Base-by-base conservation (phyloP, 2,113 vertebrate genomes). In the Rana temporaria region DNA sequence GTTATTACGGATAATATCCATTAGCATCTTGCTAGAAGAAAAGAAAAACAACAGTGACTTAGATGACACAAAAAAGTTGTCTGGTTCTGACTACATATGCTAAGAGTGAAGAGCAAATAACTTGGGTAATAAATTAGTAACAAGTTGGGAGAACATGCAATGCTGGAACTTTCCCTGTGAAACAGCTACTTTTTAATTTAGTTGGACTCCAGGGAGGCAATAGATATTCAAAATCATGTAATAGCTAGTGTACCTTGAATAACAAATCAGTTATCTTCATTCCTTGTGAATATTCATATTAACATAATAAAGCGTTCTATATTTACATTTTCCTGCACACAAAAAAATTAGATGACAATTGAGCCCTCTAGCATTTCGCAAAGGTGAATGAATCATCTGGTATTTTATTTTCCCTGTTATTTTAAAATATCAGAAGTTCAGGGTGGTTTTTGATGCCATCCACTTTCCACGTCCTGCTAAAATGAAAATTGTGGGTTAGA, bases 281-380 rank as follows among this genome's bases (percentile, higher is more conserved):
- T 89, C 70, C 85, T 88, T 81, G 84, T 91, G 92, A 91, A 92
- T 92, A 92, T 91, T 92, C 89, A 89, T 92, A 89, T 89, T 88
- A 85, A 84, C 64, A 78, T 75, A 81, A 84, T 85, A 85, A 85
- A 53, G 85, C 82, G 84, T 84, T 87, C 86, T 85, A 79, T 85
- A 79, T 88, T 86, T 88, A 86, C 85, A 79, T 69, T 85, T 87
- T 73, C 17, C 85, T 87, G 71, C 80, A 0, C 12, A 85, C 86
- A 48, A 57, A 73, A 71, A 71, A 82, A 74, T 57, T 0, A 85
- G 84, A 63, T 86, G 84, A 84, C 85, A 86, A 85, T 82, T 81
- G 85, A 88, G 77, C 84, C 88, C 84, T 85, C 89, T 91, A 90
- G 89, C 63, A 85, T 91, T 91, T 89, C 86, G 76, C 79, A 1